Conservation (phyloP, 2,113 vertebrate genomes). For the Protobothrops flavoviridis region DNA sequence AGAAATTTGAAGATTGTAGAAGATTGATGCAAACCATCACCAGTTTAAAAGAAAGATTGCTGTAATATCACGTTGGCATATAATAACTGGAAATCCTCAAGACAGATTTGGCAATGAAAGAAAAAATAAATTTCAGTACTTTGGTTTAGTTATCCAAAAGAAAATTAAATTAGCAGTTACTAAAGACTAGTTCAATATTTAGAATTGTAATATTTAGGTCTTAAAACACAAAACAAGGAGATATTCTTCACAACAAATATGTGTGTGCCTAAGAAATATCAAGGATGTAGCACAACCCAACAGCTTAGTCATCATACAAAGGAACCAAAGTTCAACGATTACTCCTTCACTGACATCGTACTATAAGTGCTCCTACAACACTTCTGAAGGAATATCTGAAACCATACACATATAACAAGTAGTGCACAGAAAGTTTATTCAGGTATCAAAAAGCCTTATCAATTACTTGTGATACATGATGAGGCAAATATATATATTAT, state of each 20-base stretch:
- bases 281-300: neutral
- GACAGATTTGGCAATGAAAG: constrained; percentile 9
- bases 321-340: neutral
- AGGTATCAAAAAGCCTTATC: neutral
- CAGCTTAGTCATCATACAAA: neutral
- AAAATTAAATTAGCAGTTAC: neutral
- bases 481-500: neutral
- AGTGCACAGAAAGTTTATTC: neutral
- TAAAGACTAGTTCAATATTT: neutral
- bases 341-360: neutral
- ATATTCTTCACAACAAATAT: neutral
- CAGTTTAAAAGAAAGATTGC: neutral
- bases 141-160: neutral
- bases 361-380: neutral
- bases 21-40: neutral
- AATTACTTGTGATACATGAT: neutral
- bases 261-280: neutral
- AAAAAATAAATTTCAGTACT: neutral
- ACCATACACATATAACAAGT: neutral
- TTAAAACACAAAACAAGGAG: neutral
- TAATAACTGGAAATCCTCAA: constrained; percentile 3
- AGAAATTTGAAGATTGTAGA: neutral
- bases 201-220: neutral
- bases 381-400: neutral
- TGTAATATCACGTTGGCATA: neutral